Evolutionary conservation across 2,888 invertebrate genomes (phyloP).

Genomic region (Ecliptopera silaceata): DNA sequence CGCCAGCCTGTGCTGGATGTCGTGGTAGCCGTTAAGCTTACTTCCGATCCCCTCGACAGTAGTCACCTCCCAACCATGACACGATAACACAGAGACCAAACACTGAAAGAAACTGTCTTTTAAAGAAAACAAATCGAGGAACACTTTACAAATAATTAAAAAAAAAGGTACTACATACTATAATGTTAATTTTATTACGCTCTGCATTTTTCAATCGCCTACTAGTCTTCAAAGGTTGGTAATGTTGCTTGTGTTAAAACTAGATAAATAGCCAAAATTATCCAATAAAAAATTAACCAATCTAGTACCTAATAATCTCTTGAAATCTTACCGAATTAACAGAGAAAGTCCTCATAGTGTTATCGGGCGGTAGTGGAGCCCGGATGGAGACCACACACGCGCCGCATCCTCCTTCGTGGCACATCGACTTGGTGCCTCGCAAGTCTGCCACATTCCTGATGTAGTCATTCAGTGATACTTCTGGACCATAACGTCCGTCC

Average conservation of each 20-base stretch:
- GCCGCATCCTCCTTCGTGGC: conserved; percentile 89
- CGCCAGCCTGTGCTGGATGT: conserved; percentile 86
- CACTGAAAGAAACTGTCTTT: conserved; percentile 71
- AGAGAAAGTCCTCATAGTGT: conserved; percentile 71
- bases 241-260: too few relatives aligned
- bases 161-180: too few relatives aligned
- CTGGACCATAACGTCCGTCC: conserved; percentile 69
- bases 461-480: conserved; percentile 85
- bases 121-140: too few relatives aligned
- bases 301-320: too few relatives aligned
- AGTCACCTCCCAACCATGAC: conserved; percentile 86
- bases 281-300: too few relatives aligned
- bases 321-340: conserved; percentile 82
- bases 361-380: conserved; percentile 65
- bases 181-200: too few relatives aligned
- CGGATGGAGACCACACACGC: conserved; percentile 84
- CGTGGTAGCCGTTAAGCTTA: conserved; percentile 85
- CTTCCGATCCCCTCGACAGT: conserved; percentile 90
- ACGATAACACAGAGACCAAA: conserved; percentile 84
- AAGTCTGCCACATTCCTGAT: conserved; percentile 84
- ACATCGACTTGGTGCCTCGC: conserved; percentile 88
- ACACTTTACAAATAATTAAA: too few relatives aligned
- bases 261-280: too few relatives aligned
- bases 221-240: too few relatives aligned
- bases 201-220: too few relatives aligned